Conservation (phyloP, 2,113 vertebrate genomes). For the Seriola aureovittata region DNA sequence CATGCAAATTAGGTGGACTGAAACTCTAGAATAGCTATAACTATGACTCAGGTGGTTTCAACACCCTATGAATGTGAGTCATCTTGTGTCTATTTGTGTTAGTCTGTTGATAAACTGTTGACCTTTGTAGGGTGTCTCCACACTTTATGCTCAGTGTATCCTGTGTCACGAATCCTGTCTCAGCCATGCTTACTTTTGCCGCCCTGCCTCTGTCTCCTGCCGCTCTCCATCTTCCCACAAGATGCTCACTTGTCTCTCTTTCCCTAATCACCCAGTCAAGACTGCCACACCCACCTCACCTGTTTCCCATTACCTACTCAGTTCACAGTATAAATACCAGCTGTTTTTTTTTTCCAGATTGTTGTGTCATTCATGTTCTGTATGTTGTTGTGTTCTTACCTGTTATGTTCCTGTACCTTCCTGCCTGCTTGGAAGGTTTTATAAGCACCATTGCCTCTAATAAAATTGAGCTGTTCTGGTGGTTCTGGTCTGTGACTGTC, state of each 20-base stretch:
- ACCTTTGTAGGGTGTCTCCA: slow-evolving; percentile 21
- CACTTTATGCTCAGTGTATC: not conserved
- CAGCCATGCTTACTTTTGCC: not conserved
- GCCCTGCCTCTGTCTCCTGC: not conserved
- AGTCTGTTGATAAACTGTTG: slow-evolving; percentile 10
- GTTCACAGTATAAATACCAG: not conserved
- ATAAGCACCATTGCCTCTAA: not conserved
- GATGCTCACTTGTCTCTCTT: not conserved
- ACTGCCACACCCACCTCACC: not conserved
- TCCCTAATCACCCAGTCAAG: too few species aligned
- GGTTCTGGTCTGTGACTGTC: not conserved
- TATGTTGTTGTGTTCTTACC: not conserved
- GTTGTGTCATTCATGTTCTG: not conserved
- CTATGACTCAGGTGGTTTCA: slow-evolving; percentile 44
- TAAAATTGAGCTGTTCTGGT: not conserved
- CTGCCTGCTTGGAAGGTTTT: not conserved
- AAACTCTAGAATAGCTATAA: slow-evolving; percentile 22
- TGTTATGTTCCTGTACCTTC: not conserved
- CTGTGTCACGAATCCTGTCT: not conserved
- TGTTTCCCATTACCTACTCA: not conserved
- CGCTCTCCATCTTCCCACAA: not conserved
- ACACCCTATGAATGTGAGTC: slow-evolving; percentile 47
- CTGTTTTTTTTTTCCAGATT: not conserved
- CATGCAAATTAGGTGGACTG: slow-evolving; percentile 40
- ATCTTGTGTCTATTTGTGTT: slow-evolving; percentile 45